These are phyloP conservation scores for Amblyraja radiata DNA, from an alignment of 2,797 vertebrate genomes.

Conservation along the genomic window DNA sequence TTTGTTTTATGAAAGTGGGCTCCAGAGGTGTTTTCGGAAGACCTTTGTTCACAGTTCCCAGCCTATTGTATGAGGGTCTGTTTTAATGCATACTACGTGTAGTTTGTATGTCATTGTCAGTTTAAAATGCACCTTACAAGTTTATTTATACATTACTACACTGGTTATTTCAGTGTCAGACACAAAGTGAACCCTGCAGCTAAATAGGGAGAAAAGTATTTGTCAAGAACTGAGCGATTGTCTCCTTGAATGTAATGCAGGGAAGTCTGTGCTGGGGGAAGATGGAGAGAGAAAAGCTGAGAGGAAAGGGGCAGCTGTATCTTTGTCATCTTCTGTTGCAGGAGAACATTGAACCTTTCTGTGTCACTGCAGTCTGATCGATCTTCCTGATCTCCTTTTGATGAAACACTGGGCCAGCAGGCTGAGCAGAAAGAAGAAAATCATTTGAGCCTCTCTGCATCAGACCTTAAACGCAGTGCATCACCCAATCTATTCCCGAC, in stretches of 20 bases:
- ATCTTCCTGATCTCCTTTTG: background rate
- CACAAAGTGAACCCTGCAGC: background rate
- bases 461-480: background rate
- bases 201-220: background rate
- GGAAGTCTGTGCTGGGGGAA: background rate
- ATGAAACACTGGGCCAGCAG: background rate
- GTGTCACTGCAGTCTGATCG: no score
- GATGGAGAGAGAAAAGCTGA: background rate
- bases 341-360: background rate
- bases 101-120: background rate
- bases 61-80: background rate
- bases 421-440: conserved; percentile 11
- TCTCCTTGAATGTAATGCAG: background rate
- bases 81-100: background rate
- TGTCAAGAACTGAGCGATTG: background rate
- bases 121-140: background rate
- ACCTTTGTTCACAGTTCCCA: background rate
- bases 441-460: background rate
- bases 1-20: background rate
- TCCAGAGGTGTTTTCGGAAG: background rate
- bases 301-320: background rate
- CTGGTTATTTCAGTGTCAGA: background rate
- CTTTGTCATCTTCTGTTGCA: background rate
- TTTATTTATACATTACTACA: background rate
- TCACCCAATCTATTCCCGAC: background rate